Conservation (phyloP, 2,797 vertebrate species). For the Channallabes apus region DNA sequence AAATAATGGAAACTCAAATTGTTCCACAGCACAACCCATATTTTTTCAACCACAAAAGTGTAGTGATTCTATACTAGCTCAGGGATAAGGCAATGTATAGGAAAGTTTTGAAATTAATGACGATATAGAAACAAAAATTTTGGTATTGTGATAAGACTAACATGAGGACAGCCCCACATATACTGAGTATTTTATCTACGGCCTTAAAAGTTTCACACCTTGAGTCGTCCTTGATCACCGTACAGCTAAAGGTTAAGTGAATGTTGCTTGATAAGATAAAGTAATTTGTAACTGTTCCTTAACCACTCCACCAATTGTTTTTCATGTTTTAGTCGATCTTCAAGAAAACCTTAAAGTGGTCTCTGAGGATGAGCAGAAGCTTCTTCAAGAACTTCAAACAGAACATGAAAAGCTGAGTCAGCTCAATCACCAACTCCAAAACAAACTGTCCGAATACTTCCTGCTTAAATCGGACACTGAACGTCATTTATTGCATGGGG, state of each 20-base stretch:
- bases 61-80: too few species aligned
- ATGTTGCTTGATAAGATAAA: not conserved
- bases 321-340: not conserved
- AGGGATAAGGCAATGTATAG: too few species aligned
- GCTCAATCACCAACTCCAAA: constrained; percentile 68
- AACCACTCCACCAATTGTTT: not conserved
- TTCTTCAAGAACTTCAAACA: constrained; percentile 61
- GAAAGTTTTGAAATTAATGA: too few species aligned
- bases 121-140: too few species aligned
- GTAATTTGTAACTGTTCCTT: not conserved
- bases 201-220: too few species aligned
- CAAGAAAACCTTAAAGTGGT: constrained; percentile 27
- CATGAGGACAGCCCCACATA: too few species aligned
- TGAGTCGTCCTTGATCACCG: too few species aligned
- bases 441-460: constrained; percentile 66
- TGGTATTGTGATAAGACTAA: too few species aligned
- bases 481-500: constrained; percentile 39
- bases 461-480: constrained; percentile 58
- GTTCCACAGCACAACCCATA: too few species aligned
- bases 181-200: too few species aligned
- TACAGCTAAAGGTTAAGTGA: not conserved
- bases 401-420: constrained; percentile 64
- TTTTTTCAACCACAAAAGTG: too few species aligned
- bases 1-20: too few species aligned
- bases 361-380: constrained; percentile 56